A percentile compares a stretch with the other conserved stretches of the same genome.
Conservation (phyloP, 2,113 vertebrate genomes). For the Paramisgurnus dabryanus region DNA sequence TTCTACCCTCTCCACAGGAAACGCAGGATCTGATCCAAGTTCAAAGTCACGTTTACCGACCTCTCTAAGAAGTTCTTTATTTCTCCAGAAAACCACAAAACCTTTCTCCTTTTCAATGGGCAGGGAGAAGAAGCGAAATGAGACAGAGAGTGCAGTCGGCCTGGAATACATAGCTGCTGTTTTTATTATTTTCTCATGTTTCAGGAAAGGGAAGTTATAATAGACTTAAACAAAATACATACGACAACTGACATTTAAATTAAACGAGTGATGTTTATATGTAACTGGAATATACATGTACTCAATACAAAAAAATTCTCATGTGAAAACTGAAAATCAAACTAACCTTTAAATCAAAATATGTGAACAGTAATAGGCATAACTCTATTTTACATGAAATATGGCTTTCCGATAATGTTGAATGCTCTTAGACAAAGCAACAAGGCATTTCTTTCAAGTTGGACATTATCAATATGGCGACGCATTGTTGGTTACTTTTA, state of each 20-base stretch:
- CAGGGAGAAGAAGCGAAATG: constrained; percentile 58
- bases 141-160: constrained; percentile 60
- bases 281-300: not conserved
- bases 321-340: not conserved
- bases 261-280: too few relatives aligned
- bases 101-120: constrained; percentile 68
- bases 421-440: constrained; percentile 10
- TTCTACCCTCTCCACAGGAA: constrained; percentile 87
- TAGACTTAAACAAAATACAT: constrained; percentile 16
- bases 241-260: not conserved
- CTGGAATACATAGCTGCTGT: constrained; percentile 66
- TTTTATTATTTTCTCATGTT: constrained; percentile 58
- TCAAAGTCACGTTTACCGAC: constrained; percentile 95
- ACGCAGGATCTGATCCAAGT: constrained; percentile 94
- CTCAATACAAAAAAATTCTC: not conserved
- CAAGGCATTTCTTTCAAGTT: constrained; percentile 58
- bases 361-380: not conserved
- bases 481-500: constrained; percentile 81
- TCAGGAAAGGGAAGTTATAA: constrained; percentile 49
- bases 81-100: constrained; percentile 79
- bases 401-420: not conserved
- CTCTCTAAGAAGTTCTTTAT: constrained; percentile 87
- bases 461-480: constrained; percentile 90
- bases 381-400: not conserved
- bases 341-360: not conserved